phyloP scores from a whole-genome alignment of 2,113 vertebrate species.

The Cricetomys ansorgei region DNA sequence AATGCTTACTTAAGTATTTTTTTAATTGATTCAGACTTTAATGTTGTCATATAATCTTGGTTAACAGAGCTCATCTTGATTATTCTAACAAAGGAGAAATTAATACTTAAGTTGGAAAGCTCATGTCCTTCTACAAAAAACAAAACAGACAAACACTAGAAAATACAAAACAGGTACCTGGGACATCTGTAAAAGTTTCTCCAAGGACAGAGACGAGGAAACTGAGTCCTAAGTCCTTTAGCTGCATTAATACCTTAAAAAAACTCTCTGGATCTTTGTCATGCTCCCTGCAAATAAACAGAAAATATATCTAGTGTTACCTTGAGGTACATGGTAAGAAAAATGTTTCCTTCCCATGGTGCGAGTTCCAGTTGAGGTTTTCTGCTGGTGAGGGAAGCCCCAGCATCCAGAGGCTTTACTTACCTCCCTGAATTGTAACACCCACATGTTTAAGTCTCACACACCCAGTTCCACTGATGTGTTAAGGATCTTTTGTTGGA shows the following conservation, averaged over 20 bases:
- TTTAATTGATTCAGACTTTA: slow-evolving; percentile 81
- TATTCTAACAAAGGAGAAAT: slow-evolving; percentile 72
- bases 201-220: slow-evolving; percentile 94
- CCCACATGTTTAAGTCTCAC: background rate
- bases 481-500: background rate
- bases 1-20: slow-evolving; percentile 75
- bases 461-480: slow-evolving; percentile 15
- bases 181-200: slow-evolving; percentile 93
- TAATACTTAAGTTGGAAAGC: slow-evolving; percentile 45
- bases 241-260: slow-evolving; percentile 93
- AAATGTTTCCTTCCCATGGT: background rate
- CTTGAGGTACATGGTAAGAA: background rate
- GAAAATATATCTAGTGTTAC: slow-evolving; percentile 85
- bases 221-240: slow-evolving; percentile 88
- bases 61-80: slow-evolving; percentile 67
- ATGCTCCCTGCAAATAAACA: slow-evolving; percentile 96
- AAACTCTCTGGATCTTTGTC: slow-evolving; percentile 98
- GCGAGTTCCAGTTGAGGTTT: slow-evolving; percentile 5
- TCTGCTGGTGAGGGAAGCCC: slow-evolving; percentile 14
- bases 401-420: slow-evolving; percentile 28
- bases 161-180: slow-evolving; percentile 89
- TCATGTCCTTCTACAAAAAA: slow-evolving; percentile 70
- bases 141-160: background rate
- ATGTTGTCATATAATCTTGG: slow-evolving; percentile 62
- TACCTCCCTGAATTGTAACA: background rate